Evolutionary conservation across 1,140 invertebrate genomes (phyloP).

Genomic region (Parapsyche elsis): DNA sequence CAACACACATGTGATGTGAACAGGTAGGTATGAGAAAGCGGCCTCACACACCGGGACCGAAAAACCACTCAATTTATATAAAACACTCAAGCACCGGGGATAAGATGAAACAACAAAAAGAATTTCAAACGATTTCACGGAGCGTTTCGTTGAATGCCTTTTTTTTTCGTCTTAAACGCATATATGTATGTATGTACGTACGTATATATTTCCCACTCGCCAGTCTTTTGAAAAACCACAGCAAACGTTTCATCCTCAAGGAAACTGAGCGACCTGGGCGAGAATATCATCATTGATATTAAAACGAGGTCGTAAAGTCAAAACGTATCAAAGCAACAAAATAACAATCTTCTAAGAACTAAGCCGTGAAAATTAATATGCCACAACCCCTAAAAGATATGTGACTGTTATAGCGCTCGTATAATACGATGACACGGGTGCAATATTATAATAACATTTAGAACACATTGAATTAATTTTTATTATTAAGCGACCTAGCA

Average conservation of each 20-base stretch:
- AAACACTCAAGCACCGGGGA: conserved; percentile 48
- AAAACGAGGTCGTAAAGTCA: conserved; percentile 28
- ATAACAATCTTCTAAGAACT: not conserved
- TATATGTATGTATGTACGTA: no score
- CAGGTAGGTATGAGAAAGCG: conserved; percentile 19
- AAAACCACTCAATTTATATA: conserved; percentile 54
- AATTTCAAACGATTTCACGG: conserved; percentile 55
- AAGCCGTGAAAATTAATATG: not conserved
- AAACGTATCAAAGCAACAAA: conserved; percentile 22
- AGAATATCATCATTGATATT: conserved; percentile 42
- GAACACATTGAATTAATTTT: no score
- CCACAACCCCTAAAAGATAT: not conserved
- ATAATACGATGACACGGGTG: no score
- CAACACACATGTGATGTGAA: not conserved
- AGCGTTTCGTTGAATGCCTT: conserved; percentile 43
- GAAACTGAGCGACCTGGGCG: conserved; percentile 8
- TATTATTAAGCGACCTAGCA: no score
- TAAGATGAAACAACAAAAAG: conserved; percentile 51
- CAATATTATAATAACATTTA: no score
- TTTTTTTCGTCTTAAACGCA: not conserved
- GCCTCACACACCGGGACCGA: conserved; percentile 15
- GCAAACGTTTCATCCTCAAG: no score
- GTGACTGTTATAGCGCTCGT: no score
- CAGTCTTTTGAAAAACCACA: no score
- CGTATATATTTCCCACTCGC: no score